These are phyloP conservation scores for Phaethon lepturus DNA, from an alignment of 2,113 vertebrate species.

Conservation along the genomic window DNA sequence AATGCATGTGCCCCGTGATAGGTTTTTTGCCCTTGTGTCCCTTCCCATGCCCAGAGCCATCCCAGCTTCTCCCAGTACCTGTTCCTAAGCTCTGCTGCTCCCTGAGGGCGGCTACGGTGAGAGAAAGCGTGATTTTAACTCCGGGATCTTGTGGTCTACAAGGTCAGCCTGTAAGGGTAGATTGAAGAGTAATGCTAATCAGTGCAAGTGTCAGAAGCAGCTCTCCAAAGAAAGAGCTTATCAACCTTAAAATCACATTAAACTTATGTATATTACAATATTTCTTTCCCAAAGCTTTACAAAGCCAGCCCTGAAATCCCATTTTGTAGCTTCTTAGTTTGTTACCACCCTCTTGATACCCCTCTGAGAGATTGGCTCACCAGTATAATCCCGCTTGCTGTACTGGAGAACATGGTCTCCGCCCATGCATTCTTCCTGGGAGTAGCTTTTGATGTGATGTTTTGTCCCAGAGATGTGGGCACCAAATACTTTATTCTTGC, in stretches of 20 bases:
- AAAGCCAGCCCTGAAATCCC: not conserved
- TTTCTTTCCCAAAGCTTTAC: not conserved
- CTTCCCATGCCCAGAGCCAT: not conserved
- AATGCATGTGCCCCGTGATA: fast-evolving
- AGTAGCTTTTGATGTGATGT: not conserved
- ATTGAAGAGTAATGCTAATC: not conserved
- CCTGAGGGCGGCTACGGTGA: not conserved
- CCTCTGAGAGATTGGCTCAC: not conserved
- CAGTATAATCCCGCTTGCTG: not conserved
- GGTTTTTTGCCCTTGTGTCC: not conserved
- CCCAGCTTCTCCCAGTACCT: fast-evolving
- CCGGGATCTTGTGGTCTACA: not conserved
- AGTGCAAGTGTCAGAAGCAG: not conserved
- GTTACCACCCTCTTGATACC: not conserved
- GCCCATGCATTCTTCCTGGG: not conserved
- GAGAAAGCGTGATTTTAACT: not conserved
- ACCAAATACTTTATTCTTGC: not conserved
- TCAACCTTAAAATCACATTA: not conserved
- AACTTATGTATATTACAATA: not conserved
- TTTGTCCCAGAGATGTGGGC: not conserved
- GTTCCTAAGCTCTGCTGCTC: not conserved
- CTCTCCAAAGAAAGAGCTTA: not conserved
- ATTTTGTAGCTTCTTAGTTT: not conserved
- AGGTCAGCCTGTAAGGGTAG: not conserved
- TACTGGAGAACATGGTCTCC: not conserved